Evolutionary conservation across 2,888 invertebrate species (phyloP).

Genomic region (Habroteleia sp.): DNA sequence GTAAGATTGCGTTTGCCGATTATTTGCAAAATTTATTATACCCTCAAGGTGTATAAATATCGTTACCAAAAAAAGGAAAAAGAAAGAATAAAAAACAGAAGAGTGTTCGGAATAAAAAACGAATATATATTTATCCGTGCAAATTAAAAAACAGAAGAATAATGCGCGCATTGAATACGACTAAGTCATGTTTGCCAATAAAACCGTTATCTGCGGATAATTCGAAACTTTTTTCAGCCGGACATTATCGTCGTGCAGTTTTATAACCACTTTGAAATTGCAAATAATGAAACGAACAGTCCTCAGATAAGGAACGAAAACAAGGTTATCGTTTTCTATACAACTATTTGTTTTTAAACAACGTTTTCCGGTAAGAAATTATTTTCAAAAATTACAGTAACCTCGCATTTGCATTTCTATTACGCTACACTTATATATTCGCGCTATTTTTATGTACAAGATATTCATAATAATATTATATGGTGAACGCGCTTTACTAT

Average conservation of each 20-base stretch:
- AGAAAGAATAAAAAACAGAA: conserved; percentile 6
- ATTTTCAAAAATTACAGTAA: too few relatives aligned
- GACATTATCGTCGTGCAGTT: too few relatives aligned
- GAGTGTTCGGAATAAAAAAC: conserved; percentile 20
- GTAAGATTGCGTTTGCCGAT: conserved; percentile 70
- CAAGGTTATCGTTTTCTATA: too few relatives aligned
- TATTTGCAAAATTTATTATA: conserved; percentile 69
- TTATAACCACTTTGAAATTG: too few relatives aligned
- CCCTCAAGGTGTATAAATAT: conserved; percentile 67
- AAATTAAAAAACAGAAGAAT: conserved; percentile 11
- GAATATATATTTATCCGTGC: conserved; percentile 23
- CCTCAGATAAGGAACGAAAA: too few relatives aligned
- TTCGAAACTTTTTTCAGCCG: too few relatives aligned
- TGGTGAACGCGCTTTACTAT: not conserved
- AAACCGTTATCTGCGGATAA: conserved; percentile 1
- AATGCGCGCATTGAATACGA: conserved; percentile 4
- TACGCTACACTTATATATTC: too few relatives aligned
- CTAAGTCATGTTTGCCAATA: conserved; percentile 14
- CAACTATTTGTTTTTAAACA: too few relatives aligned
- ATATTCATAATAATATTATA: conserved; percentile 7
- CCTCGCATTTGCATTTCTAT: too few relatives aligned
- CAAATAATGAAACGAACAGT: too few relatives aligned
- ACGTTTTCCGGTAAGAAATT: too few relatives aligned
- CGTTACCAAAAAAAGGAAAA: conserved; percentile 41
- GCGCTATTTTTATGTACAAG: too few relatives aligned